These are phyloP conservation scores for Urocynchramus pylzowi DNA, from an alignment of 2,113 vertebrate genomes.

Conservation along the genomic window DNA sequence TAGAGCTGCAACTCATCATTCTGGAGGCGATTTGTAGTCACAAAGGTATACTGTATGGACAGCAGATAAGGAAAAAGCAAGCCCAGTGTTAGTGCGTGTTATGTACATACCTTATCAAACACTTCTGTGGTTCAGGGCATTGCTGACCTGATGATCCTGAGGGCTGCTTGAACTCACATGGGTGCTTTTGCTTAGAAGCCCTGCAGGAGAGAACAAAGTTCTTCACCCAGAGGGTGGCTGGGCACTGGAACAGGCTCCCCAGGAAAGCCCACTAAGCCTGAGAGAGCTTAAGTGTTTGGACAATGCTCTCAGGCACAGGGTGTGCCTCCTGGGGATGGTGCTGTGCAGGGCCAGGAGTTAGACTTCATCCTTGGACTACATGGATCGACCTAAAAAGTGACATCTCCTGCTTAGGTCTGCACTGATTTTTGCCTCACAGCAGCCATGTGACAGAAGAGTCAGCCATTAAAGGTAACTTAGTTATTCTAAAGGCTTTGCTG, in stretches of 20 bases:
- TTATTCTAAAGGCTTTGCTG: background rate
- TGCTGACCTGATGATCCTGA: background rate
- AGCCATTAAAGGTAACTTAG: background rate
- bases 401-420: background rate
- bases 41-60: background rate
- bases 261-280: background rate
- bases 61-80: background rate
- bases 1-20: background rate
- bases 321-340: too few relatives aligned
- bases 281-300: accelerated
- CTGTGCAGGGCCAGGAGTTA: background rate
- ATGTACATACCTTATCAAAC: background rate
- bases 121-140: background rate
- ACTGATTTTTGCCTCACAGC: background rate
- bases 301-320: background rate
- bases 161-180: background rate
- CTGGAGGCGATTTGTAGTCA: background rate
- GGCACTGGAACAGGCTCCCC: background rate
- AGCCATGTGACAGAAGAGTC: background rate
- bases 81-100: background rate
- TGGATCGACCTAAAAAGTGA: background rate
- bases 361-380: accelerated
- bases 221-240: accelerated
- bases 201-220: background rate
- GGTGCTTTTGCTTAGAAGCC: background rate